phyloP scores from a whole-genome alignment of 2,113 vertebrate genomes.

The Toxostoma redivivum region DNA sequence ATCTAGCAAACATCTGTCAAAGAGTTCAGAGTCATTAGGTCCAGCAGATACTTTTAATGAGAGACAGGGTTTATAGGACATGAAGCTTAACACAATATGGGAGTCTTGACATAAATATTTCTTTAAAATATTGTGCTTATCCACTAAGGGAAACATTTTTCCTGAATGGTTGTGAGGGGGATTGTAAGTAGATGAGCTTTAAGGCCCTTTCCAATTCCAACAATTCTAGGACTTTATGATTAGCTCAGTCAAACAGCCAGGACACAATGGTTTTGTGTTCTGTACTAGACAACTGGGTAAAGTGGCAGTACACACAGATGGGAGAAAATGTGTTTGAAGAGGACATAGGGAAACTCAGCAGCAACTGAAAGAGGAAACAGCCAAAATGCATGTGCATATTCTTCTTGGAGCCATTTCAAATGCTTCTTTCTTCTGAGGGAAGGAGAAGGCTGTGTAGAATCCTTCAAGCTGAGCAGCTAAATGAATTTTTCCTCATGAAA shows the following conservation, averaged over 20 bases:
- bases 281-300: not conserved
- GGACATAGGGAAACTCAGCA: not conserved
- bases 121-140: not conserved
- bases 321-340: not conserved
- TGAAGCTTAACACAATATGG: not conserved
- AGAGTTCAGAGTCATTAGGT: not conserved
- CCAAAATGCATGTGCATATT: not conserved
- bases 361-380: not conserved
- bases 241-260: not conserved
- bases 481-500: slow-evolving; percentile 8
- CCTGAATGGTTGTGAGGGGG: not conserved
- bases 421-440: not conserved
- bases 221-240: not conserved
- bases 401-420: not conserved
- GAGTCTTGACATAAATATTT: not conserved
- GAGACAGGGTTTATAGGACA: not conserved
- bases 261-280: not conserved
- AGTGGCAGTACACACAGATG: not conserved
- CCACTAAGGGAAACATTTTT: not conserved
- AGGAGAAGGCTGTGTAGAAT: not conserved
- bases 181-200: not conserved
- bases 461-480: slow-evolving; percentile 12
- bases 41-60: not conserved
- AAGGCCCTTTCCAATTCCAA: not conserved
- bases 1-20: not conserved